Percentiles rank a stretch among this genome's conserved stretches.
phyloP scores from a whole-genome alignment of 2,888 invertebrate genomes.

The Megastigmus dorsalis region DNA sequence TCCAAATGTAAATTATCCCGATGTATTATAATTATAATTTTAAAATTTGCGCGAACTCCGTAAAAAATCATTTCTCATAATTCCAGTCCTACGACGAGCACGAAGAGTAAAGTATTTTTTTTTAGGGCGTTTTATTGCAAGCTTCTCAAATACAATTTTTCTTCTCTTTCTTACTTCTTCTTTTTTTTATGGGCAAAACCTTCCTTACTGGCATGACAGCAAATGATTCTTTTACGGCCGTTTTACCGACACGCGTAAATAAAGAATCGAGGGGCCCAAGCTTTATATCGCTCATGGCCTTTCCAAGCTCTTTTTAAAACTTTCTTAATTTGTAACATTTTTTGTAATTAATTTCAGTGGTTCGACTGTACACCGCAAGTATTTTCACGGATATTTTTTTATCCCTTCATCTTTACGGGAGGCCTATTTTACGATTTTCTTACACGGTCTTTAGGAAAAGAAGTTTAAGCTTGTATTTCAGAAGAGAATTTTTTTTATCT shows the following conservation, averaged over 20 bases:
- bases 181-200: background rate
- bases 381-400: no score
- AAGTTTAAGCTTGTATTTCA: no score
- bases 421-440: no score
- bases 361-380: no score
- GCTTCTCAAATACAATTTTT: no score
- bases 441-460: no score
- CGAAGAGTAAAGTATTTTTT: background rate
- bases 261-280: background rate
- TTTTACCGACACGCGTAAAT: background rate
- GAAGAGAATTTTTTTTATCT: no score
- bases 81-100: background rate
- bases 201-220: background rate
- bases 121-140: no score
- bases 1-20: background rate
- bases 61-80: background rate
- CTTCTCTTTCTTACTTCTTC: no score
- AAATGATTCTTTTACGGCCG: conserved; percentile 3
- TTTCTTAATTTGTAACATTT: conserved; percentile 12
- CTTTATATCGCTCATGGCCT: background rate
- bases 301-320: background rate
- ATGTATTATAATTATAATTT: background rate
- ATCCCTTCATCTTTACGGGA: no score
- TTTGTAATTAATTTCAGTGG: conserved; percentile 3
- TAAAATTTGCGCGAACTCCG: background rate